Evolutionary conservation across 2,113 vertebrate species (phyloP), one percentile per base, ranked within the genome.

Genomic region (Sardina pilchardus): DNA sequence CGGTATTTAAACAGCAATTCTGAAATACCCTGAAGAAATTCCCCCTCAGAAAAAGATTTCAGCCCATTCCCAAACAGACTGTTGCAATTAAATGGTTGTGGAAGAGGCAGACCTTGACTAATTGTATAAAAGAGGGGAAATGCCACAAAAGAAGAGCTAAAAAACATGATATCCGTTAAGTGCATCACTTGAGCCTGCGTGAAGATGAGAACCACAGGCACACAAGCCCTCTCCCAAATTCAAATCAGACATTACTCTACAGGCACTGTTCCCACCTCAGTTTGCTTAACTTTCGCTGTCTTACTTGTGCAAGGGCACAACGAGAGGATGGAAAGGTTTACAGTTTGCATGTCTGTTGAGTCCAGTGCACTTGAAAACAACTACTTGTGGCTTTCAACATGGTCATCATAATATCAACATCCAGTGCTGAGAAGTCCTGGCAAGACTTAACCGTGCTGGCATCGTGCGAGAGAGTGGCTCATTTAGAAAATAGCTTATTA

Each of bases 81-180:
- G 92, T 91, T 94, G 92, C 91, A 94, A 94, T 95, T 94, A 94
- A 87, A 93, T 85, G 63, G 89, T 92, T 91, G 90, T 86, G 86
- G 85, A 43, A 89, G 89, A 90, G 91, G 91, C 88, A 90, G 91
- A 93, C 91, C 92, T 89, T 92, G 91, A 92, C 91, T 94, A 94
- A 93, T 93, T 92, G 90, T 88, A 84, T 93, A 91, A 95, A 90
- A 89, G 87, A 90, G 89, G 80, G 91, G 91, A 94, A 94, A 94
- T 88, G 90, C 91, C 90, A 89, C 89, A 90, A 89, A 91, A 89
- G 89, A 89, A 88, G 4, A 90, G 81, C 87, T 44, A 71, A 71
- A 71, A 71, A 71, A 71, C n/a, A 14, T 71, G 63, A 71, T 71
- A 71, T 71, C 63, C 63, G 63, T 71, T 91, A 63, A 90, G 85